phyloP scores from a whole-genome alignment of 2,888 invertebrate genomes.

The Trachelus stipa region DNA sequence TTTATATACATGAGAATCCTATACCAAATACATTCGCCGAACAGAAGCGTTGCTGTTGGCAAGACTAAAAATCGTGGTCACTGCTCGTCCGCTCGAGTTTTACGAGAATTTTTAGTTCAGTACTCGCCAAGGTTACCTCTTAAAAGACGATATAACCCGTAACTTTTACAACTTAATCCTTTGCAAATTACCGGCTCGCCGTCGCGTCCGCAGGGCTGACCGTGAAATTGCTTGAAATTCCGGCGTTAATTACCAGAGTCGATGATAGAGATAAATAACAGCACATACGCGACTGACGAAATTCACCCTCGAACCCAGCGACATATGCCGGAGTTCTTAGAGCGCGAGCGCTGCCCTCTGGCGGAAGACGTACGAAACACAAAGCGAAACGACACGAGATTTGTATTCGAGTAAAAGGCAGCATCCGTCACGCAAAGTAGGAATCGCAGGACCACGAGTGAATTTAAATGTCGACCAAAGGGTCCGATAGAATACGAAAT shows the following conservation, averaged over 20 bases:
- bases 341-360: not conserved
- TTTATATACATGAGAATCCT: not conserved
- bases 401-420: not conserved
- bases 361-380: not conserved
- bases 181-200: constrained; percentile 14
- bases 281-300: not conserved
- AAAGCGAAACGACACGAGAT: not conserved
- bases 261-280: not conserved
- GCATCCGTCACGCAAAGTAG: not conserved
- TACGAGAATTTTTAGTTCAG: not conserved
- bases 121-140: not conserved
- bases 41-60: not conserved
- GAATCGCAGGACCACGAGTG: not conserved
- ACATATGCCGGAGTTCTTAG: not conserved
- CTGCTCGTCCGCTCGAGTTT: not conserved
- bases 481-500: not conserved
- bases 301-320: not conserved
- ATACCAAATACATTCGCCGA: not conserved
- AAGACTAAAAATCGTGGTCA: not conserved
- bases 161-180: constrained; percentile 28
- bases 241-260: not conserved
- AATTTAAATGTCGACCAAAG: not conserved
- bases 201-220: not conserved
- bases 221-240: not conserved
- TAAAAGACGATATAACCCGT: not conserved